Evolutionary conservation across 2,888 invertebrate species (phyloP).

Genomic region (Drosophila robusta): DNA sequence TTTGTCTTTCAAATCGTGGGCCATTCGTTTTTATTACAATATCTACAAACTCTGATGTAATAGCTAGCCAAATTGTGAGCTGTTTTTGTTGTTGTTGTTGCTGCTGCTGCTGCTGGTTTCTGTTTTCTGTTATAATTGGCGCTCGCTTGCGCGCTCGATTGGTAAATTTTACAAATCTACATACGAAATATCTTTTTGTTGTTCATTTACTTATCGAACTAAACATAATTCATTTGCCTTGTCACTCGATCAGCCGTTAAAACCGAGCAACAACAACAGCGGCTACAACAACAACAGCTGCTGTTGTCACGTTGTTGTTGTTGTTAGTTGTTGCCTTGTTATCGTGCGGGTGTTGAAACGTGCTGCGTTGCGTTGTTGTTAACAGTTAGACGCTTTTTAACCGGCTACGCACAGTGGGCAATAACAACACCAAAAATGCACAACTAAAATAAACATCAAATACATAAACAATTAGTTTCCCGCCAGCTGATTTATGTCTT

Average conservation of each 20-base stretch:
- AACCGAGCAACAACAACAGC: constrained; percentile 12
- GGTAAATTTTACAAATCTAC: constrained; percentile 66
- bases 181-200: constrained; percentile 55
- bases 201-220: constrained; percentile 33
- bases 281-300: constrained; percentile 11
- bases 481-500: constrained; percentile 14
- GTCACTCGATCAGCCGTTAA: constrained; percentile 57
- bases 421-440: not conserved
- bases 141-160: constrained; percentile 75
- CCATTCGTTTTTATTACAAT: constrained; percentile 71
- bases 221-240: constrained; percentile 58
- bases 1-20: constrained; percentile 53
- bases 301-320: constrained; percentile 38
- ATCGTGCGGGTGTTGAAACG: constrained; percentile 70
- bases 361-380: constrained; percentile 33
- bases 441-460: not conserved
- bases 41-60: constrained; percentile 63
- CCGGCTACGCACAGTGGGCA: constrained; percentile 17
- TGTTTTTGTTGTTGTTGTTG: constrained; percentile 15
- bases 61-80: constrained; percentile 41
- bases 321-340: constrained; percentile 30
- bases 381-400: constrained; percentile 22
- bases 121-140: constrained; percentile 65
- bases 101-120: constrained; percentile 25
- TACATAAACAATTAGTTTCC: constrained; percentile 11